Evolutionary conservation across 2,113 vertebrate species (phyloP).

Genomic region (Sciurus niger): DNA sequence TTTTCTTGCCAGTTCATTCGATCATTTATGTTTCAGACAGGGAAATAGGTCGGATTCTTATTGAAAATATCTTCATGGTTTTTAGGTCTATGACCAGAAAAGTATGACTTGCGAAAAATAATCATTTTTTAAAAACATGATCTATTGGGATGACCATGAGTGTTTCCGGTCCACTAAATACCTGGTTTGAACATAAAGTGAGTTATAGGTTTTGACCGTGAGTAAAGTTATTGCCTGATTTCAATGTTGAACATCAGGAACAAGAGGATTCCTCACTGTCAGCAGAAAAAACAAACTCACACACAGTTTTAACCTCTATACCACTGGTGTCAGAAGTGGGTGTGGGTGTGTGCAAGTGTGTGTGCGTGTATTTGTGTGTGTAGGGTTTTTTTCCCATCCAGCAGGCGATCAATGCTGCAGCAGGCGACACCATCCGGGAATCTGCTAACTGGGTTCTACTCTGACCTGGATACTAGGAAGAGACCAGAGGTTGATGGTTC

Average conservation of each 20-base stretch:
- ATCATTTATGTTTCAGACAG: too few species aligned
- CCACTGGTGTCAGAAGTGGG: too few species aligned
- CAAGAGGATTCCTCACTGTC: not conserved
- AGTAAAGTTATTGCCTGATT: not conserved
- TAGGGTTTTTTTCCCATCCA: too few species aligned
- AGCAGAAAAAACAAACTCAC: not conserved
- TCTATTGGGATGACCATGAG: not conserved
- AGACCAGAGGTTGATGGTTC: not conserved
- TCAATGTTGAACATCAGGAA: not conserved
- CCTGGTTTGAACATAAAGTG: not conserved
- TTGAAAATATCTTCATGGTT: not conserved
- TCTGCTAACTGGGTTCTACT: not conserved
- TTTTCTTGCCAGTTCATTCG: too few species aligned
- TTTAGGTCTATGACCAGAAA: not conserved
- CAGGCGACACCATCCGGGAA: too few species aligned
- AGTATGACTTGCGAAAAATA: not conserved
- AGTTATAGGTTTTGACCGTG: not conserved
- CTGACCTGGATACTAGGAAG: not conserved
- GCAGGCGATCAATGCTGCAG: too few species aligned
- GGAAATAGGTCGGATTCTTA: too few species aligned
- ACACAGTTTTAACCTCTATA: not conserved
- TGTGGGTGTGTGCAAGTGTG: too few species aligned
- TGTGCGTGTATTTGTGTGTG: too few species aligned
- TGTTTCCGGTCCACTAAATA: not conserved
- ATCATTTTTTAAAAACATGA: not conserved